Base-by-base conservation (phyloP, 2,113 vertebrate genomes). In the Danionella cerebrum region DNA sequence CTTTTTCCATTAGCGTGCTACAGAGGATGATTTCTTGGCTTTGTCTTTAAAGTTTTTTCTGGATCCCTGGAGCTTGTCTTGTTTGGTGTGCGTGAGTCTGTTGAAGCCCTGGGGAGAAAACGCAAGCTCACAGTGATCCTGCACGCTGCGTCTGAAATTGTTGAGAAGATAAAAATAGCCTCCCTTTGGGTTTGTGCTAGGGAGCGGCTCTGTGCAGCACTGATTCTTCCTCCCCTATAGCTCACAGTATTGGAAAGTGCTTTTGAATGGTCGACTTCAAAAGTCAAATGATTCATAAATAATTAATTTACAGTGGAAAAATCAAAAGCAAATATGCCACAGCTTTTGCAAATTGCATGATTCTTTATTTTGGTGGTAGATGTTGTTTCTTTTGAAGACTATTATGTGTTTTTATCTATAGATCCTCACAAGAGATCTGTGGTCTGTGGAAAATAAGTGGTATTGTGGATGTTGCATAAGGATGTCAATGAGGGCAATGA, bases 81-180 rank as follows among this genome's bases (percentile, higher is more conserved):
- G 39, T 67, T 71, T 75, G 73, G 39, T 39, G 63, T 13, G 9
- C 24, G 18, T n/a, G 62, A 16, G 16, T 53, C 39, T 54, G 39
- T 48, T 33, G 41, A 66, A 47, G 47, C 73, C 73, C 55, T 11
- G 44, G 73, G 68, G 73, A 75, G 62, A 63, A 65, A 47, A 51
- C 59, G 48, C 21, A 45, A 55, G 59, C 72, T 74, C 66, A 52
- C 44, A 65, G 66, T 25, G 62, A 69, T 65, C 72, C 52, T 59
- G 42, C 66, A 74, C 22, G 67, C 52, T 65, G 71, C 6, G 27
- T 45, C 69, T 75, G 65, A 71, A 72, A 72, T 65, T 69, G 59
- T 45, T 48, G 51, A 59, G 74, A 45, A 62, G 45, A 66, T 60
- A 72, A 70, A 76, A 76, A 76, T 76, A 76, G 67, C 65, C 48